Base-by-base conservation (phyloP, 2,888 invertebrate species). In the Rhagium mordax region DNA sequence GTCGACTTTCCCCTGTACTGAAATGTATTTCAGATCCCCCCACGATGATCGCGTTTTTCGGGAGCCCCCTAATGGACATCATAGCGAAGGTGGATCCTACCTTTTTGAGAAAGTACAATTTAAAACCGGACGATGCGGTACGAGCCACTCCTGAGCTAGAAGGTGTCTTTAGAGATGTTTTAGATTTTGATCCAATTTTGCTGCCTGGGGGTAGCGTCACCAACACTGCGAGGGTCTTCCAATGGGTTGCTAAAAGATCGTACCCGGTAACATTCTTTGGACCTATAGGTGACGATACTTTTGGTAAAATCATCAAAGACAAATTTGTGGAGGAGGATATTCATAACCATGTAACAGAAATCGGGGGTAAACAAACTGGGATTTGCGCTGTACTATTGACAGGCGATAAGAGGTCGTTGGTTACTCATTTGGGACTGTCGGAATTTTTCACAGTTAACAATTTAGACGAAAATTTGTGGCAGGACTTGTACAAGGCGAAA, bases 371-470 rank as follows among this genome's bases (percentile, higher is more conserved):
- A 33, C 51, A 47, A 15, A 83, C 83, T 0, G 82, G 79, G 20
- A 80, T 72, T 69, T 81, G 81, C 41, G 82, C 79, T 0, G 83
- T 83, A 47, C 62, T 83, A 18, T 27, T 83, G 18, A 74, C 66
- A 7, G 76, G 67, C 8, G 60, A 78, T 8, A 72, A 78, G n/a
- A 78, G 83, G 57, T 80, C 82, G 41, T 70, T 83, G 21, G 74
- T 81, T 16, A 82, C 83, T 3, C 79, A 82, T 72, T 72, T 83
- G 24, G 83, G 82, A 2, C 81, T 80, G 4, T 82, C 83, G 1
- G 72, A 73, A 47, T 53, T 7, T 20, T 80, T 82, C 18, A 47
- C 48, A 1, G 13, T 71, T 6, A 55, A 74, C 6, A 62, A 78
- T 60, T 66, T 79, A 29, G 72, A 71, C n/a, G 53, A 62, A 10